Evolutionary conservation across 2,797 vertebrate species (phyloP), one percentile per base, ranked within the genome.

Genomic region (Poeciliopsis turneri): DNA sequence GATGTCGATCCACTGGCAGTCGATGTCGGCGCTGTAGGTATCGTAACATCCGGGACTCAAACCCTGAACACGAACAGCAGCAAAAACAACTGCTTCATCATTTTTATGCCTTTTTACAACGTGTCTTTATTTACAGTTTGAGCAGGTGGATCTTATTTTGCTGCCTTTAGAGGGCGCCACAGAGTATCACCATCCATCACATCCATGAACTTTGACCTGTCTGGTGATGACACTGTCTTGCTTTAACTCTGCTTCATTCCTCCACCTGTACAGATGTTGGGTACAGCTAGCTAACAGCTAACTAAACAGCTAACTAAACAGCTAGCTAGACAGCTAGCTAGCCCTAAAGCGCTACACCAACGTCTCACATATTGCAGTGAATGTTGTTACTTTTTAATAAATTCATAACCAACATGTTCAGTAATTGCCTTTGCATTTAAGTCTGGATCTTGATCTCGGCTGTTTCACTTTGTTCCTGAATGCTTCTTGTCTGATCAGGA

Each of bases 1-100:
- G 90, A 99, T 98, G 90, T 99, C 98, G 90, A 99, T 98, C 98
- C 98, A 99, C 76, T 99, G 98, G 88, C 98, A 99, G 93, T 99
- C 98, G 84, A 99, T 99, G 88, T 99, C 98, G 57, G 98, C 98
- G 39, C 96, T 98, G 86, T 99, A 99, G 20, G 97, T 99, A 90
- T 99, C 98, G 0, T 99, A 99, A 74, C 98, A 99, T 57, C 98
- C 98, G 41, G 98, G 98, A 89, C 98, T 99, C 94, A 99, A 87
- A 76, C 98, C 98, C 98, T 98, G 82, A 0, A 72, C 18, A 11
- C 98, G 82, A 0, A 72, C 18, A 8, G 49, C 36, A 43, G 0
- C 0, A 64, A 55, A 51, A 70, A 16, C 18, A 49, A 23, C n/a
- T 10, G 20, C 36, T 43, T 46, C n/a, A 2, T 2, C 15, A 39